These are phyloP conservation scores for Mormyrus proboscirostris DNA, from an alignment of 2,797 vertebrate species.

Conservation along the genomic window DNA sequence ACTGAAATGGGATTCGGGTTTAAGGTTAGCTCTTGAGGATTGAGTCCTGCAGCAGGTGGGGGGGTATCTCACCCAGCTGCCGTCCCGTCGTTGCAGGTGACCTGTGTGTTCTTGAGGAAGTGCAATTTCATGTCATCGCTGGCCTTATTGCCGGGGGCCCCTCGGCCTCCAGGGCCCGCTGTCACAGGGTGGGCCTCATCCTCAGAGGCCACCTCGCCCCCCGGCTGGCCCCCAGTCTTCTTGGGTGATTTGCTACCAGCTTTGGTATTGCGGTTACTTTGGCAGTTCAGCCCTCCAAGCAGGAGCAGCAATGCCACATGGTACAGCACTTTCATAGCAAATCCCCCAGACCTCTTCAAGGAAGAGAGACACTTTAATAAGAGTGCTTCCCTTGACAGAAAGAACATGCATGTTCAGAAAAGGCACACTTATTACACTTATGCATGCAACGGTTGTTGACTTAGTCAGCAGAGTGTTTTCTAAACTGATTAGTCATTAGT, in stretches of 20 bases:
- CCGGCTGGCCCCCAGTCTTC: slow-evolving; percentile 47
- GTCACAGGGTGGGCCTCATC: slow-evolving; percentile 37
- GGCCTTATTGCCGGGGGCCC: slow-evolving; percentile 33
- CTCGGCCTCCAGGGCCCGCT: slow-evolving; percentile 37
- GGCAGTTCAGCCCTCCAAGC: slow-evolving; percentile 48
- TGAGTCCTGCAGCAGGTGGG: not conserved
- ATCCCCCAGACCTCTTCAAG: slow-evolving; percentile 28
- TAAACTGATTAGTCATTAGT: not conserved
- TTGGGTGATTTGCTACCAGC: slow-evolving; percentile 47
- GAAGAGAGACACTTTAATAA: not conserved
- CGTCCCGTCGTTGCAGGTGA: slow-evolving; percentile 65
- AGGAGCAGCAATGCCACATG: slow-evolving; percentile 54
- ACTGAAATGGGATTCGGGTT: not conserved
- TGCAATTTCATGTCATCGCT: slow-evolving; percentile 69
- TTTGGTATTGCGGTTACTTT: slow-evolving; percentile 57
- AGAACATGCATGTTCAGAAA: not conserved
- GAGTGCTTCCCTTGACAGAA: not conserved
- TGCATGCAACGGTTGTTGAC: not conserved
- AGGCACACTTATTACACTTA: not conserved
- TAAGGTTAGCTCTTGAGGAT: not conserved
- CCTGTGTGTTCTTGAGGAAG: slow-evolving; percentile 59
- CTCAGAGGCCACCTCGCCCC: slow-evolving; percentile 32
- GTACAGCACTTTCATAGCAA: slow-evolving; percentile 57
- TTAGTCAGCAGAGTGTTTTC: not conserved
- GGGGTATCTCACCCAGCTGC: slow-evolving; percentile 55